phyloP scores from a whole-genome alignment of 2,797 vertebrate species.

The Gorsachius magnificus region DNA sequence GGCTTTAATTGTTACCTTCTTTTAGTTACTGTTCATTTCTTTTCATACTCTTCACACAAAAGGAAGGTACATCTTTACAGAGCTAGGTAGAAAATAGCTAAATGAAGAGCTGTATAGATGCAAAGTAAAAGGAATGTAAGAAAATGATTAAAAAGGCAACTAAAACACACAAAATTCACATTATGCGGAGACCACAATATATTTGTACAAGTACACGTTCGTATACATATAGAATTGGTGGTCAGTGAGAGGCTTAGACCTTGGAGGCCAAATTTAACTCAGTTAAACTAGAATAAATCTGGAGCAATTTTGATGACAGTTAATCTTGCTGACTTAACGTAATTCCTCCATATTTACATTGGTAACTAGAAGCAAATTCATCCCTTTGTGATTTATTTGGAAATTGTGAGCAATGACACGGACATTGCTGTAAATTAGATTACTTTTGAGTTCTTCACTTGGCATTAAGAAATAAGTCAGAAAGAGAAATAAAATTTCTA shows the following conservation, averaged over 20 bases:
- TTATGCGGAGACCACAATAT: slow-evolving; percentile 50
- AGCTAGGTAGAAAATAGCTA: slow-evolving; percentile 66
- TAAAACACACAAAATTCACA: slow-evolving; percentile 63
- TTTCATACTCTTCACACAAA: slow-evolving; percentile 68
- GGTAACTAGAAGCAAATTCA: slow-evolving; percentile 23
- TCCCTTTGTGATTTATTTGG: background rate
- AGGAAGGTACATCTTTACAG: slow-evolving; percentile 64
- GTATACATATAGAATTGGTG: slow-evolving; percentile 38
- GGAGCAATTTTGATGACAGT: background rate
- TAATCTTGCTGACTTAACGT: background rate
- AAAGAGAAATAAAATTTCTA: slow-evolving; percentile 55
- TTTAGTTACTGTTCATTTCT: slow-evolving; percentile 65
- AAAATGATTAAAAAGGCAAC: slow-evolving; percentile 66
- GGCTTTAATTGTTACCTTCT: slow-evolving; percentile 57
- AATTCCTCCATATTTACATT: slow-evolving; percentile 5
- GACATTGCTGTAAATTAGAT: slow-evolving; percentile 24
- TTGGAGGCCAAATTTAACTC: slow-evolving; percentile 36
- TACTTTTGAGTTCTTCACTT: slow-evolving; percentile 1
- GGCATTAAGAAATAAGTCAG: slow-evolving; percentile 42
- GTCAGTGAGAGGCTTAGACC: slow-evolving; percentile 55
- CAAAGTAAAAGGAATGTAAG: slow-evolving; percentile 70
- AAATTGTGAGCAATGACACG: slow-evolving; percentile 30
- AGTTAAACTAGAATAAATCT: background rate
- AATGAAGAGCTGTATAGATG: slow-evolving; percentile 65
- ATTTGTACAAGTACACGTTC: slow-evolving; percentile 45